Conservation (phyloP, 2,888 invertebrate species). For the Cotesia congregata region DNA sequence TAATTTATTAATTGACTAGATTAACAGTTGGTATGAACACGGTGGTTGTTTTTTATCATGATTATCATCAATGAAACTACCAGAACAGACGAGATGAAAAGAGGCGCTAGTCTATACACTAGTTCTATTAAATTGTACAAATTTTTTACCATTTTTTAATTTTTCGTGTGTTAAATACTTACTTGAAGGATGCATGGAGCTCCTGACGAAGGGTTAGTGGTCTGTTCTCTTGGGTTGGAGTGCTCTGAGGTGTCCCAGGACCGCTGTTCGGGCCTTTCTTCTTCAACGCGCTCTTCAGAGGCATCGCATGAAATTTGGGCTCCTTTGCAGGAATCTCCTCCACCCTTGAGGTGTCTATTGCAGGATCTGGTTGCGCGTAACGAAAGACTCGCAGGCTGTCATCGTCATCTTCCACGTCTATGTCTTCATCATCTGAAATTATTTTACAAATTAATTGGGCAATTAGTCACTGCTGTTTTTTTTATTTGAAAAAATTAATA, state of each 20-base stretch:
- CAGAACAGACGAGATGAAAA: background rate
- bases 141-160: background rate
- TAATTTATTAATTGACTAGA: no score
- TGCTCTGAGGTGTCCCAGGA: slow-evolving; percentile 77
- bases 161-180: slow-evolving; percentile 66
- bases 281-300: slow-evolving; percentile 92
- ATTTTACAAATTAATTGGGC: background rate
- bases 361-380: slow-evolving; percentile 76
- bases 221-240: slow-evolving; percentile 81
- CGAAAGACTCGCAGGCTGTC: slow-evolving; percentile 72
- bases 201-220: slow-evolving; percentile 81
- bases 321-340: slow-evolving; percentile 95
- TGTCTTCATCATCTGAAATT: slow-evolving; percentile 76
- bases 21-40: background rate
- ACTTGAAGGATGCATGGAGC: slow-evolving; percentile 87
- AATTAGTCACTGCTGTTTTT: no score
- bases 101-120: background rate
- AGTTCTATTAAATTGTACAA: no score
- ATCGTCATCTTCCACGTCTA: slow-evolving; percentile 77
- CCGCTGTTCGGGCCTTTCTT: slow-evolving; percentile 79
- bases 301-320: slow-evolving; percentile 91
- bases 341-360: slow-evolving; percentile 85
- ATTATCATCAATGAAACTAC: background rate
- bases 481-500: background rate
- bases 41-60: background rate